These are phyloP conservation scores for Lepidurus apus DNA, from an alignment of 1,140 invertebrate species.

Conservation along the genomic window DNA sequence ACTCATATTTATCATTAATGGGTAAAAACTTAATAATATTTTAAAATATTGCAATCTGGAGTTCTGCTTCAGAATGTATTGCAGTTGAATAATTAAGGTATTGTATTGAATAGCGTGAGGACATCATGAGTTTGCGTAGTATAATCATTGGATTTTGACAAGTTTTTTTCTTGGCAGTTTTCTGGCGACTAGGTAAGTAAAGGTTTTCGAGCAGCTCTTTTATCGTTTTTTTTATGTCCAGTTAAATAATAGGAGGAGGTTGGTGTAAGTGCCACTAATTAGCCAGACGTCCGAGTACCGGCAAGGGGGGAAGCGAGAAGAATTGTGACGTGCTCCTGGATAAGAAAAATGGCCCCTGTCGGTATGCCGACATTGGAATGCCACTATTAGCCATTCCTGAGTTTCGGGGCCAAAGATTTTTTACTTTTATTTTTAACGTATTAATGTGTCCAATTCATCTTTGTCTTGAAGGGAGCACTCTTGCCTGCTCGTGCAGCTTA, in stretches of 20 bases:
- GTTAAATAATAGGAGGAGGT: neutral
- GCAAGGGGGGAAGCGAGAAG: neutral
- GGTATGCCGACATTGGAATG: slow-evolving; percentile 17
- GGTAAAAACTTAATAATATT: no score
- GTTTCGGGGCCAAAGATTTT: neutral
- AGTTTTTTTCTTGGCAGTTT: no score
- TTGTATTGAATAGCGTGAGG: no score
- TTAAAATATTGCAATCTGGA: no score
- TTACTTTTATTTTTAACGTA: neutral
- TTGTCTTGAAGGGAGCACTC: neutral
- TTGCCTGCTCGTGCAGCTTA: no score
- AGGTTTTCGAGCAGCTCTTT: neutral
- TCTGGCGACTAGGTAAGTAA: no score
- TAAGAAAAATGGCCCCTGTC: neutral
- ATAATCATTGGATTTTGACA: no score
- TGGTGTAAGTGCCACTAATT: neutral
- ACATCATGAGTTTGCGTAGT: no score
- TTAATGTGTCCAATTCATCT: neutral
- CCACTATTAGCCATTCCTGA: slow-evolving; percentile 12
- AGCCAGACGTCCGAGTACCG: neutral
- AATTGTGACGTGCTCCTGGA: neutral
- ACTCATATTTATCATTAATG: no score
- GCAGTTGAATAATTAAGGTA: no score
- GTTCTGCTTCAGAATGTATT: no score
- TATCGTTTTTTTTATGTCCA: neutral